These are phyloP conservation scores for Habropoda laboriosa DNA, from an alignment of 1,140 invertebrate genomes.

Conservation along the genomic window DNA sequence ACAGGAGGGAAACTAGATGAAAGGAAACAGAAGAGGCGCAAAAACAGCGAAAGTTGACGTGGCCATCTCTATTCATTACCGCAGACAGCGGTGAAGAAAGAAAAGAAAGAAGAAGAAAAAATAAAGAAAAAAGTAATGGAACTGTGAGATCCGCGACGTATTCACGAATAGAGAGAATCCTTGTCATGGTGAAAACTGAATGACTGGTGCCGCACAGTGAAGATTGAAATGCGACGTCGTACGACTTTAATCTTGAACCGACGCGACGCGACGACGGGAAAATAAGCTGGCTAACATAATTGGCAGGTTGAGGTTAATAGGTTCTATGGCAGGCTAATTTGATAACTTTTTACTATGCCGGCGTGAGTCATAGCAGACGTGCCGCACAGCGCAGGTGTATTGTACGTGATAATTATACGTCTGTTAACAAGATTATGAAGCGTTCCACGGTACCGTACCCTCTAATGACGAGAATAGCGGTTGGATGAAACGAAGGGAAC, in stretches of 20 bases:
- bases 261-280: neutral
- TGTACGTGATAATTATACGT: neutral
- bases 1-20: neutral
- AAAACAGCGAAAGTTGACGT: conserved; percentile 60
- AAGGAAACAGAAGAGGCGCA: conserved; percentile 2
- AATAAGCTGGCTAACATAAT: neutral
- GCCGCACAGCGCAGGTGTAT: neutral
- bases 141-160: conserved; percentile 15
- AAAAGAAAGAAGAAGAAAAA: too few relatives aligned
- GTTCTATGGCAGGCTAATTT: neutral
- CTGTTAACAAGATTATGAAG: neutral
- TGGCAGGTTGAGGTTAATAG: neutral
- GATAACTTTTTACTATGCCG: neutral
- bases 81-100: neutral
- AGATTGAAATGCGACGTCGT: conserved; percentile 1
- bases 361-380: neutral
- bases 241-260: neutral
- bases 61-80: conserved; percentile 33
- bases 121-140: conserved; percentile 36
- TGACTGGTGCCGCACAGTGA: neutral
- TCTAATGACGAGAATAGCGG: neutral
- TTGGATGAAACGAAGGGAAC: neutral
- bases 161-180: neutral
- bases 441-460: neutral
- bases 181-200: conserved; percentile 9